These are phyloP conservation scores for Bursaphelenchus mucronatus DNA, from an alignment of 1,140 invertebrate genomes.

Conservation along the genomic window DNA sequence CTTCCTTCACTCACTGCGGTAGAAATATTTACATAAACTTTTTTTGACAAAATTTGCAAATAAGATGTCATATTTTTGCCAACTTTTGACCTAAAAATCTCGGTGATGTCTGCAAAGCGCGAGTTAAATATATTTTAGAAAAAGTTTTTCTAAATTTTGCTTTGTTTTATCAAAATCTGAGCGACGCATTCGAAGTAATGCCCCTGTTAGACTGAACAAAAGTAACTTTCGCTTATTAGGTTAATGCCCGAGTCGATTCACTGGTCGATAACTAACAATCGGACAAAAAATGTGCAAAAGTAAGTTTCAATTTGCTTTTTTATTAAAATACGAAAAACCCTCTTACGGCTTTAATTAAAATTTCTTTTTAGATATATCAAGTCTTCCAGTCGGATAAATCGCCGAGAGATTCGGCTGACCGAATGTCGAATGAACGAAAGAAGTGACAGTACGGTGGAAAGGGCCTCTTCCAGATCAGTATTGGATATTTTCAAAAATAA, in stretches of 20 bases:
- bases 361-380: slow-evolving; percentile 23
- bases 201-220: no score
- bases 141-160: no score
- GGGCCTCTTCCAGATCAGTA: slow-evolving; percentile 19
- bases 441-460: slow-evolving; percentile 9
- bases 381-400: slow-evolving; percentile 29
- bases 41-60: no score
- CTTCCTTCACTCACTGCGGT: no score
- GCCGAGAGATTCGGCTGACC: slow-evolving; percentile 29
- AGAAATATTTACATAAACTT: no score
- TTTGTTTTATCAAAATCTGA: no score
- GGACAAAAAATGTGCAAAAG: slow-evolving; percentile 30
- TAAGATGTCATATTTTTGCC: no score
- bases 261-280: slow-evolving; percentile 46
- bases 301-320: slow-evolving; percentile 15
- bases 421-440: slow-evolving; percentile 24
- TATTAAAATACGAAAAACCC: slow-evolving; percentile 15
- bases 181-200: no score
- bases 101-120: no score
- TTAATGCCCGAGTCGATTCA: slow-evolving; percentile 42
- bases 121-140: no score
- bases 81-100: no score
- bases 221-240: slow-evolving; percentile 10
- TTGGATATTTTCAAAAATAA: slow-evolving; percentile 36
- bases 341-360: slow-evolving; percentile 1